Conservation (phyloP, 2,113 vertebrate species). For the Calidris pugnax region DNA sequence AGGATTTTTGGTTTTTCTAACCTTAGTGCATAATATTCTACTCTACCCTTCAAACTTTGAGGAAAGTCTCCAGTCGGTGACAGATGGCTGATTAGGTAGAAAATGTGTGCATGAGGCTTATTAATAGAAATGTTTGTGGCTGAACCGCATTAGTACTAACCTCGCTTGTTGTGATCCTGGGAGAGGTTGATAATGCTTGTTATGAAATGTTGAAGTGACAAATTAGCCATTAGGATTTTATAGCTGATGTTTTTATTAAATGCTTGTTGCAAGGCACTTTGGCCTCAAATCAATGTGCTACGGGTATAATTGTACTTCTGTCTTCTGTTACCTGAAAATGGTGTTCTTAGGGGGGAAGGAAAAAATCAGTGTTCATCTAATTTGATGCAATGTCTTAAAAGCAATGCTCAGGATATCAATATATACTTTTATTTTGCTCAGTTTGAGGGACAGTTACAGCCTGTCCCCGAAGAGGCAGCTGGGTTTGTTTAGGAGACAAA, state of each 20-base stretch:
- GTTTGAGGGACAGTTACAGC: neutral
- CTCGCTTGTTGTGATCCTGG: slow-evolving; percentile 1
- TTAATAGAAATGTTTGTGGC: slow-evolving; percentile 27
- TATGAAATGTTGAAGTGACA: slow-evolving; percentile 28
- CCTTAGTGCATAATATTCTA: neutral
- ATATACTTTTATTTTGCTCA: neutral
- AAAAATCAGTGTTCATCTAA: neutral
- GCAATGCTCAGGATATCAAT: neutral
- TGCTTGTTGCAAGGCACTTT: neutral
- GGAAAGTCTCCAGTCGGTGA: neutral
- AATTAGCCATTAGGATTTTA: slow-evolving; percentile 28
- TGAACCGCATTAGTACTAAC: neutral
- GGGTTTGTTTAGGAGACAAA: neutral
- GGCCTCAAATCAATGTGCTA: neutral
- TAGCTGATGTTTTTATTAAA: neutral
- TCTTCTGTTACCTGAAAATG: neutral
- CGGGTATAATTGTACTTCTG: neutral
- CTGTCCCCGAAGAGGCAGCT: neutral
- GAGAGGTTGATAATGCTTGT: slow-evolving; percentile 43
- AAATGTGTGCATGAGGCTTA: neutral
- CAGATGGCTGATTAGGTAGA: slow-evolving; percentile 44
- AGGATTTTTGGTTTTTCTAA: neutral
- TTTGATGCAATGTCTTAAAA: neutral
- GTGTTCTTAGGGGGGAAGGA: neutral
- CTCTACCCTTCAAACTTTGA: slow-evolving; percentile 12